Percentiles rank a stretch among this genome's conserved stretches.
Evolutionary conservation across 2,797 vertebrate species (phyloP).

Genomic region (Sebastiscus tertius): DNA sequence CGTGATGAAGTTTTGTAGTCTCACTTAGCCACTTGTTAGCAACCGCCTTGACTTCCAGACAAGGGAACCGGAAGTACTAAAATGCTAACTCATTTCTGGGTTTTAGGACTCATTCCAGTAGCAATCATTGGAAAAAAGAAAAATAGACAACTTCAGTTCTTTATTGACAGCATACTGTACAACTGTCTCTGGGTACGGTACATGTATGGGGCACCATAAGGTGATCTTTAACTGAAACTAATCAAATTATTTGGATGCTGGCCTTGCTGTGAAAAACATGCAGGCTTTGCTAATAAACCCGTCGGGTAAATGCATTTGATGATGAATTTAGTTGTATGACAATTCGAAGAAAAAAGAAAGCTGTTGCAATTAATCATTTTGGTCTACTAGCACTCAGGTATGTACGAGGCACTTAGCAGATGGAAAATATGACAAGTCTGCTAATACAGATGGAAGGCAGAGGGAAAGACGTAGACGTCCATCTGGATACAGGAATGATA

Average conservation of each 20-base stretch:
- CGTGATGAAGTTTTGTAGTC: too few species aligned
- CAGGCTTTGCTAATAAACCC: not conserved
- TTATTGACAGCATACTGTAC: not conserved
- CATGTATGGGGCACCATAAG: not conserved
- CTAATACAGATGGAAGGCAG: slow-evolving; percentile 28
- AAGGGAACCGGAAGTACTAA: too few species aligned
- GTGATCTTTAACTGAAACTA: not conserved
- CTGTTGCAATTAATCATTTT: not conserved
- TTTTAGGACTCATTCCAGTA: not conserved
- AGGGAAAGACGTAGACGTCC: slow-evolving; percentile 8
- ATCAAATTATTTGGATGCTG: not conserved
- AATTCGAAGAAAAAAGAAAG: not conserved
- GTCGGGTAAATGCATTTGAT: not conserved
- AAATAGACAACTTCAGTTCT: not conserved
- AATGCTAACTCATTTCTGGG: too few species aligned
- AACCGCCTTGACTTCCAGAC: too few species aligned
- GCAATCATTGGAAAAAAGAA: not conserved
- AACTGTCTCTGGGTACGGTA: not conserved
- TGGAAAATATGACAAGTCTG: slow-evolving; percentile 31
- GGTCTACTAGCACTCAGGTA: not conserved
- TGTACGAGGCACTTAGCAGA: slow-evolving; percentile 17
- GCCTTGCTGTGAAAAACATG: not conserved
- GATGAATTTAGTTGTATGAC: not conserved
- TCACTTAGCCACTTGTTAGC: too few species aligned
- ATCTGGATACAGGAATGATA: slow-evolving; percentile 16